Evolutionary conservation across 2,113 vertebrate species (phyloP).

Genomic region (Morone saxatilis): DNA sequence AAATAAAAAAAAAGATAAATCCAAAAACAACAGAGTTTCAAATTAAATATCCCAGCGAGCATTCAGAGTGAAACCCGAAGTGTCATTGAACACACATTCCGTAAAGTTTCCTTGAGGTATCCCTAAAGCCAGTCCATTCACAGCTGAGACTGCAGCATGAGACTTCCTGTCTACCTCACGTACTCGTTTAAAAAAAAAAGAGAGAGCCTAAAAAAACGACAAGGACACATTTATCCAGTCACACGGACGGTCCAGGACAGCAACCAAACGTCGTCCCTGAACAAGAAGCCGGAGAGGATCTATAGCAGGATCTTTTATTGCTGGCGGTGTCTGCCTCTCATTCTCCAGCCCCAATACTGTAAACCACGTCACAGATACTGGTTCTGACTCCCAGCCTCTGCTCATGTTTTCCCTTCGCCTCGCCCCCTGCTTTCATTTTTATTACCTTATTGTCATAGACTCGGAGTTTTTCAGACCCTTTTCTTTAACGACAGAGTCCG

Average conservation of each 20-base stretch:
- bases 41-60: background rate
- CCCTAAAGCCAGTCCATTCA: constrained; percentile 16
- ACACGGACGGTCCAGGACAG: constrained; percentile 25
- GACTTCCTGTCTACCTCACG: constrained; percentile 13
- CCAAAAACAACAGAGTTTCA: background rate
- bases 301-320: constrained; percentile 11
- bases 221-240: background rate
- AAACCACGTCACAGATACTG: constrained; percentile 70
- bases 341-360: constrained; percentile 16
- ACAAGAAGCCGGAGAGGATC: background rate
- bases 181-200: background rate
- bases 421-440: constrained; percentile 28
- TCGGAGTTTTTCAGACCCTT: background rate
- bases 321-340: constrained; percentile 4
- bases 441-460: background rate
- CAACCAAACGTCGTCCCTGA: constrained; percentile 10
- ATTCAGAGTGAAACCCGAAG: background rate
- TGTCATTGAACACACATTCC: no score
- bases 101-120: no score
- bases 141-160: background rate
- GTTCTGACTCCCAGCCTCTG: constrained; percentile 46
- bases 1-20: constrained; percentile 9
- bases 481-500: background rate
- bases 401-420: constrained; percentile 12
- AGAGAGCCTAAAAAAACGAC: background rate